Conservation (phyloP, 2,888 invertebrate genomes). For the Asteroscopus sphinx region DNA sequence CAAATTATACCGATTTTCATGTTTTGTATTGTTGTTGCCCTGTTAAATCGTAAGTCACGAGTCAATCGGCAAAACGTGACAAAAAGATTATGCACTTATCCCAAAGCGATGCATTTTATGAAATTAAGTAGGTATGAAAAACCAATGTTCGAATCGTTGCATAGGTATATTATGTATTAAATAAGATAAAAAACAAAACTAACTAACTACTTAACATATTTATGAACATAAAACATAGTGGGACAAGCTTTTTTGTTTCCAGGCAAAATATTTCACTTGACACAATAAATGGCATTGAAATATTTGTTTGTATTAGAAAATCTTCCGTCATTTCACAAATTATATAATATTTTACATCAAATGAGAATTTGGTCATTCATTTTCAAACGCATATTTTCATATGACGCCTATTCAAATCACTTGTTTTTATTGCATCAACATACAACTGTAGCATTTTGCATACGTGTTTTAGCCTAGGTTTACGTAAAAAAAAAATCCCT, state of each 20-base stretch:
- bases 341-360: background rate
- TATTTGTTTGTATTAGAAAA: slow-evolving; percentile 7
- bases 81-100: slow-evolving; percentile 10
- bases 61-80: slow-evolving; percentile 19
- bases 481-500: background rate
- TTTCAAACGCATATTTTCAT: slow-evolving; percentile 11
- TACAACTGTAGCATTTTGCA: background rate
- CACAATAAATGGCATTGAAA: slow-evolving; percentile 5
- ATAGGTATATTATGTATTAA: too few relatives aligned
- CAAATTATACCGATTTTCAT: slow-evolving; percentile 19
- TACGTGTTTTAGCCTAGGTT: too few relatives aligned
- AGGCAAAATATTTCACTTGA: slow-evolving; percentile 6
- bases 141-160: background rate
- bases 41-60: slow-evolving; percentile 39
- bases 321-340: slow-evolving; percentile 9
- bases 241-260: background rate
- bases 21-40: slow-evolving; percentile 11
- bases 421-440: slow-evolving; percentile 15
- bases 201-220: background rate
- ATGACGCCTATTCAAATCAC: slow-evolving; percentile 10
- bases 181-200: too few relatives aligned
- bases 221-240: slow-evolving; percentile 2
- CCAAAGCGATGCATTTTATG: background rate
- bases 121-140: background rate
- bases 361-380: slow-evolving; percentile 15